A percentile compares a stretch with the other conserved stretches of the same genome.
Conservation (phyloP, 2,113 vertebrate species). For the Mus musculus region GRCm39 chr16:25766501-25767000, state of each 20-base stretch:
- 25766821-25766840: slow-evolving; percentile 33
- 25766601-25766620: background rate
- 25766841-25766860: background rate
- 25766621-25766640: background rate
- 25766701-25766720: background rate
- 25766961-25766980: slow-evolving; percentile 36
- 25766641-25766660: background rate
- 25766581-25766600: background rate
- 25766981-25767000: slow-evolving; percentile 58
- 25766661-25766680: background rate
- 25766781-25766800: slow-evolving; percentile 38
- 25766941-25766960: slow-evolving; percentile 41
- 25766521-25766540: background rate
- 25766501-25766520: background rate
- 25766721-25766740: no score
- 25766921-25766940: slow-evolving; percentile 65
- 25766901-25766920: background rate
- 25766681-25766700: background rate
- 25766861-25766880: background rate
- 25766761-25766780: no score
- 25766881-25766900: background rate
- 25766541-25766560: background rate
- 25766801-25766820: slow-evolving; percentile 48
- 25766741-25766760: background rate
- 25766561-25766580: background rate